phyloP scores from a whole-genome alignment of 2,888 invertebrate species.

The Drosophila limbata region DNA sequence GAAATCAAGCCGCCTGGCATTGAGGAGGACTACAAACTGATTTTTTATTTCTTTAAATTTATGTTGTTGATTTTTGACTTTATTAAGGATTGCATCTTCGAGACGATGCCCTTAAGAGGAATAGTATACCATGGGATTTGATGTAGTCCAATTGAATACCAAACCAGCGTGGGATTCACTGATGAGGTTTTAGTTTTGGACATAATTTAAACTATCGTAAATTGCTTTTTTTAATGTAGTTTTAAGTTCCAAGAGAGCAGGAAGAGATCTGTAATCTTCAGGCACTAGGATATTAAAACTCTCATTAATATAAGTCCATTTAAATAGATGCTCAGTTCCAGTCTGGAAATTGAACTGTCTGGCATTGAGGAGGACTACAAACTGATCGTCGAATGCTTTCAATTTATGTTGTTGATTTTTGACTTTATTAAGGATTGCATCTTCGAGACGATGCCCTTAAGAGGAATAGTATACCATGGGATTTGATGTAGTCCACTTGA shows the following conservation, averaged over 20 bases:
- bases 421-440: slow-evolving; percentile 76
- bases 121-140: slow-evolving; percentile 67
- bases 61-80: slow-evolving; percentile 47
- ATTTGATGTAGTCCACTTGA: slow-evolving; percentile 76
- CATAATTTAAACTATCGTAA: neutral
- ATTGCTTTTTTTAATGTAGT: no score
- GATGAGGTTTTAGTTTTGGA: slow-evolving; percentile 21
- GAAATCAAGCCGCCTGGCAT: slow-evolving; percentile 33
- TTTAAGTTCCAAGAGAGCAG: slow-evolving; percentile 47
- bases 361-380: slow-evolving; percentile 47
- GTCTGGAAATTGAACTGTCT: slow-evolving; percentile 16
- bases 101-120: slow-evolving; percentile 82
- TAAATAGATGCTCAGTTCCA: slow-evolving; percentile 29
- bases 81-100: slow-evolving; percentile 75
- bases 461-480: slow-evolving; percentile 76
- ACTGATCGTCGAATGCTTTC: no score
- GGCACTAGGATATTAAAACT: slow-evolving; percentile 55
- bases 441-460: slow-evolving; percentile 78
- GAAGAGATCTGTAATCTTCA: slow-evolving; percentile 41
- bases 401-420: slow-evolving; percentile 31
- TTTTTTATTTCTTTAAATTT: neutral
- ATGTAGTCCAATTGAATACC: slow-evolving; percentile 79
- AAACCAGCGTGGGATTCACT: slow-evolving; percentile 31
- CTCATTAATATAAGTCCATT: slow-evolving; percentile 37
- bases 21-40: slow-evolving; percentile 83